phyloP scores from a whole-genome alignment of 2,797 vertebrate genomes.

The Hapalemur alaotrensis region DNA sequence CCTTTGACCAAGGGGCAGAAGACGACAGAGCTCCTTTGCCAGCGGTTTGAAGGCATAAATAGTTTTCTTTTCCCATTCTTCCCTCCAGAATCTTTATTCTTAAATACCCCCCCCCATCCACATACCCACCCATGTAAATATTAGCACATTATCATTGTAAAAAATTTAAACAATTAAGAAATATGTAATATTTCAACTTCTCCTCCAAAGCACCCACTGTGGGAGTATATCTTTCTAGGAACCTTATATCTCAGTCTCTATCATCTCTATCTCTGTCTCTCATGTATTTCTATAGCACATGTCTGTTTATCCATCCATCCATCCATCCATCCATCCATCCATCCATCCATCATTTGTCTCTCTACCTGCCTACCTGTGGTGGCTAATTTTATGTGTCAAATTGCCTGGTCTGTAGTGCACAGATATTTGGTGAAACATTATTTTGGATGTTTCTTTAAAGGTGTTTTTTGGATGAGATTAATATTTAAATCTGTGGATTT shows the following conservation, averaged over 20 bases:
- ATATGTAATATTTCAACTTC: not conserved
- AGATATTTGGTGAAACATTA: slow-evolving; percentile 6
- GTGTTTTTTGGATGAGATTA: slow-evolving; percentile 4
- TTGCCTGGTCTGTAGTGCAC: not conserved
- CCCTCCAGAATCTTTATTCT: not conserved
- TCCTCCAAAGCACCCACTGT: not conserved
- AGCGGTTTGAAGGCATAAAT: not conserved
- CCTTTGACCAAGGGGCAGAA: not conserved
- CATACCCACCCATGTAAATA: not conserved
- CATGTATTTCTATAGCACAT: not conserved
- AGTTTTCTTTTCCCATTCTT: not conserved
- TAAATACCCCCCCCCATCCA: not conserved
- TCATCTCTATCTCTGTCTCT: not conserved
- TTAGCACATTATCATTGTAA: slow-evolving; percentile 29
- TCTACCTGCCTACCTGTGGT: not conserved
- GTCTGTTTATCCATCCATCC: not conserved
- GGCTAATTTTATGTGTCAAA: not conserved
- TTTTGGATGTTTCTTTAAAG: not conserved
- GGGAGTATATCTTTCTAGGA: not conserved
- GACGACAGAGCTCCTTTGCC: not conserved
- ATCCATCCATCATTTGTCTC: not conserved
- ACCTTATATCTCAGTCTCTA: not conserved
- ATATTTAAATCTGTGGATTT: not conserved
- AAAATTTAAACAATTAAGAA: slow-evolving; percentile 25
- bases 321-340: not conserved